phyloP scores from a whole-genome alignment of 2,797 vertebrate species.

The Bucorvus abyssinicus region DNA sequence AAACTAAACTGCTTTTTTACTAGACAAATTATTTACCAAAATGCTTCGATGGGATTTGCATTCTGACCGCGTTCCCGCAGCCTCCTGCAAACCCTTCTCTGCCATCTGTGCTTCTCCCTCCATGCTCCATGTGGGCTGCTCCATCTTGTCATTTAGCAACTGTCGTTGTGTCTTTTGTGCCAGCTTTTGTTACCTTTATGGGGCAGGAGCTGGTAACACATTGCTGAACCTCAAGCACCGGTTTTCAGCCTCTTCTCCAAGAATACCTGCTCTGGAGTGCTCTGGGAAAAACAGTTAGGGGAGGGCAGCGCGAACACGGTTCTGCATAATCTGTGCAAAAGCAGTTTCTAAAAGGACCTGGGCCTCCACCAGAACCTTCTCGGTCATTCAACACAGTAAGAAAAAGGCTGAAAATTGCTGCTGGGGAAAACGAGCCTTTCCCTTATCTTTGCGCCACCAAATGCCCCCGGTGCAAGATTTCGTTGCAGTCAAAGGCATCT shows the following conservation, averaged over 20 bases:
- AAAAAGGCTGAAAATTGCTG: background rate
- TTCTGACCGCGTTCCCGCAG: background rate
- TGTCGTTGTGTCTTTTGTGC: constrained; percentile 20
- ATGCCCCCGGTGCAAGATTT: background rate
- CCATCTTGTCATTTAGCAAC: constrained; percentile 49
- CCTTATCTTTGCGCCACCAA: background rate
- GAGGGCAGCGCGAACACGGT: background rate
- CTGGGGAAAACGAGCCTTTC: background rate
- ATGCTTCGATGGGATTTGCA: background rate
- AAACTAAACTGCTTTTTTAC: background rate
- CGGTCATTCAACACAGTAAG: background rate
- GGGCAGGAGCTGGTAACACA: constrained; percentile 7
- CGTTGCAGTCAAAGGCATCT: background rate
- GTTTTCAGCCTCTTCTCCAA: background rate
- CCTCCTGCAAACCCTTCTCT: constrained; percentile 38
- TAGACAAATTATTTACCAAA: constrained; percentile 1
- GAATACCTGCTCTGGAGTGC: background rate
- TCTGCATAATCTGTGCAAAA: background rate
- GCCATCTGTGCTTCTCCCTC: constrained; percentile 52
- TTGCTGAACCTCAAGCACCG: background rate
- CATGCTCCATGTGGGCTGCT: constrained; percentile 30
- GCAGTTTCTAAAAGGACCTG: background rate
- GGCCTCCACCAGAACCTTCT: background rate
- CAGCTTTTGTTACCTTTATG: constrained; percentile 30
- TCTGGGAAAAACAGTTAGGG: background rate